Evolutionary conservation across 2,888 invertebrate species (phyloP), one percentile per base, ranked within the genome.

Genomic region (Oxyscelio sp.): DNA sequence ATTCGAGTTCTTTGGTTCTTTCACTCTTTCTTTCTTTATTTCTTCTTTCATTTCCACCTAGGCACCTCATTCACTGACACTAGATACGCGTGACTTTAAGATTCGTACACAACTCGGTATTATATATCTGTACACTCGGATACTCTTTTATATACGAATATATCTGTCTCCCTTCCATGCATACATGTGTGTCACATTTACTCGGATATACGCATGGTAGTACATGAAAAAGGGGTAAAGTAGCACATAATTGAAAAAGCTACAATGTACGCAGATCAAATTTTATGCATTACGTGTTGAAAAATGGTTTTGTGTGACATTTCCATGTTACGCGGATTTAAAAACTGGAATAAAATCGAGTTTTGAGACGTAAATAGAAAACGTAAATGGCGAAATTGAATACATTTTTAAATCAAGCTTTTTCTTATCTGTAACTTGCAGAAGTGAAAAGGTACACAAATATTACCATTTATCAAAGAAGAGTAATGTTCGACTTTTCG

Each of bases 1-100:
- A 93, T 92, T 92, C 90, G 89, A 92, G 92, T 91, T 90, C 88
- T 52, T 65, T 48, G 24, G 89, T 34, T 83, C 90, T 88, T 90
- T 90, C 87, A 81, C 80, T 87, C 89, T 88, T 87, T 87, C 87
- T 86, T 89, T 90, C 87, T 89, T 89, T 89, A 85, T 89, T 88
- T 87, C 86, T 82, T 85, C 85, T 87, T 65, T 66, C 86, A 65
- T 87, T 81, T 81, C 85, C 56, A 83, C 63, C 85, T 81, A 73
- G 77, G 78, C 77, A 59, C 61, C 56, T 22, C 73, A 70, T 77
- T 40, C 83, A 59, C 84, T 87, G 92, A 90, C 88, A 92, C 89
- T 90, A 91, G 92, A 92, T 92, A 92, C 89, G 80, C 86, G 87
- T 83, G 88, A 88, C 88, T 88, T 54, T 77, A 85, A 85, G 89